Evolutionary conservation across 2,113 vertebrate genomes (phyloP), one percentile per base, ranked within the genome.

Genomic region (Rutilus rutilus): DNA sequence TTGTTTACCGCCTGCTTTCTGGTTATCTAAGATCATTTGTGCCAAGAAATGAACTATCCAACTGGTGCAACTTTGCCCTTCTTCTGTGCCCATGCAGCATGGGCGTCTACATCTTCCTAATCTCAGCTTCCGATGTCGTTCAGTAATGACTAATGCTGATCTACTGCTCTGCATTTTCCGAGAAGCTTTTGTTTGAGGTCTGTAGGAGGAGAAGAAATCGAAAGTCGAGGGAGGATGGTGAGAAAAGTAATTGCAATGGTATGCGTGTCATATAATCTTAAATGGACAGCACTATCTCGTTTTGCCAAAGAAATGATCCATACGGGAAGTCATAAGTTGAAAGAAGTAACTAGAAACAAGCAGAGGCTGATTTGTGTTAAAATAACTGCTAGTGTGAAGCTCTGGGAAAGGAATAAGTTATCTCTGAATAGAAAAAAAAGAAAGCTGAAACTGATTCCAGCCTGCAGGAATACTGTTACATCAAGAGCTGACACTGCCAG

Each of bases 121-220:
- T 75, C 42, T 75, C 73, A 27, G 73, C 73, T 75, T 45, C 27
- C 59, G 30, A 27, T 19, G 33, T 47, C 8, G 30, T 45, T 86
- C 85, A 80, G 17, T 74, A 71, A 62, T 86, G 78, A 86, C 57
- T 85, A 78, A 85, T 85, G 19, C 83, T 39, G 27, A 47, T 36
- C 57, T 65, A 73, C 78, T 75, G n/a, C 75, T 75, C 57, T 50
- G 15, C 47, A 52, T 52, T 14, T 82, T 86, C 54, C 25, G 19
- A 27, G 50, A 85, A 47, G 47, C 74, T 77, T 50, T 80, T 9
- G 42, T 86, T 36, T 86, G 54, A 69, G 27, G 65, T 73, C 36
- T 33, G 77, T 59, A 19, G 77, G 65, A 75, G 69, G 54, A 82
- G 27, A 86, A 36, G 14, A 74, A 60, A 82, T 75, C 67, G 69